Base-by-base conservation (phyloP, 2,888 invertebrate species). In the Sycophila texana region DNA sequence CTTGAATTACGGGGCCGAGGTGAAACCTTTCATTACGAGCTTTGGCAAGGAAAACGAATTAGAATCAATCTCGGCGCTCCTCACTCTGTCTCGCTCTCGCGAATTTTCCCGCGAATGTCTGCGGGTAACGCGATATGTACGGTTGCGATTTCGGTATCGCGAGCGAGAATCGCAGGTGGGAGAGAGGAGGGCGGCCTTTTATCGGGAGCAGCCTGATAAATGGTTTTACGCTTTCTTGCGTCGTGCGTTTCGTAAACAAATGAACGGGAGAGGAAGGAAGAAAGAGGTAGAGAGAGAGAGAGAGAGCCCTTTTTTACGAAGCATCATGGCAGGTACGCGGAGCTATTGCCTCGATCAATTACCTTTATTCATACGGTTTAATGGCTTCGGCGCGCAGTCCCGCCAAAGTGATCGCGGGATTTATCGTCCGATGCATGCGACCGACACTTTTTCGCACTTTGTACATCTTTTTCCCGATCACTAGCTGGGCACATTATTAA, bases 11-110 rank as follows among this genome's bases (percentile, higher is more conserved):
- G 65, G 26, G 51, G 51, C 51, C 51, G 51, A 39, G 60, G 73
- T 73, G 71, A 77, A 77, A 77, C 77, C 77, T 71, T 71, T 77
- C 77, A 77, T 77, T 71, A 77, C 16, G 51, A 51, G 51, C 14
- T n/a, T n/a, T 30, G 26, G 26, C 26, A 16, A 14, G 39, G 49
- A 47, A 65, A 70, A 26, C 65, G 77, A 71, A 77, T 77, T 71
- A 71, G 71, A 77, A 77, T 71, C 71, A 72, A 77, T 77, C 65
- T 72, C 66, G 30, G 18, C 16, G 30, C 55, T 53, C 57, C 58
- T 0, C 39, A 4, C 13, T 7, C 53, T 70, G 22, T 74, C 66
- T 51, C 71, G 26, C 66, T 30, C 30, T 63, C 65, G 61, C 47
- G 63, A 63, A 55, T 51, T 61, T 58, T 22, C 30, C 20, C 60